Percentiles rank a stretch among this genome's conserved stretches.
Evolutionary conservation across 2,888 invertebrate genomes (phyloP).

Genomic region (Scaptomyza reducta): DNA sequence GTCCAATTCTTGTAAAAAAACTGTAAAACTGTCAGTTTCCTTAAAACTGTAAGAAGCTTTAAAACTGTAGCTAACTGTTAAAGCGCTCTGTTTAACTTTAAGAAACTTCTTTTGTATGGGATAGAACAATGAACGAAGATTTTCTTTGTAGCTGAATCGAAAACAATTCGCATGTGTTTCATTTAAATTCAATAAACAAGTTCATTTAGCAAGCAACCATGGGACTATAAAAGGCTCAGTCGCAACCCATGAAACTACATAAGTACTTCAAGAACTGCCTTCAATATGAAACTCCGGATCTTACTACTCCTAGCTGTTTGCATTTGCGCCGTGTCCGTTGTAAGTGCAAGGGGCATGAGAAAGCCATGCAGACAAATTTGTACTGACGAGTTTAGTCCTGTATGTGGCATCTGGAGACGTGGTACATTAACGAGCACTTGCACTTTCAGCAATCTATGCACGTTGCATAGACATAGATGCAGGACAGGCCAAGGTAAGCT

Average conservation of each 20-base stretch:
- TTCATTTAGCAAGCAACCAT: no score
- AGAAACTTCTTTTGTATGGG: background rate
- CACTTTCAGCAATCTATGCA: conserved; percentile 39
- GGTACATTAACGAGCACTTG: conserved; percentile 11
- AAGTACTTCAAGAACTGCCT: background rate
- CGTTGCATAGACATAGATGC: conserved; percentile 6
- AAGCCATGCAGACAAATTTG: background rate
- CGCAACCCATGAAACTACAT: background rate
- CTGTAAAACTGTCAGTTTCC: no score
- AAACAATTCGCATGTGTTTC: no score
- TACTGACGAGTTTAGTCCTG: background rate
- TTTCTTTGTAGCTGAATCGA: background rate
- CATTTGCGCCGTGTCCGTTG: background rate
- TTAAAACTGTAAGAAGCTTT: no score
- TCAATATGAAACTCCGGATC: conserved; percentile 31
- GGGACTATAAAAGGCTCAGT: conserved; percentile 37
- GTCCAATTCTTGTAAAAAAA: no score
- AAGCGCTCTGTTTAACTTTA: no score
- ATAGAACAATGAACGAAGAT: background rate
- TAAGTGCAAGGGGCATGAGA: no score
- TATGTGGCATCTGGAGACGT: conserved; percentile 25
- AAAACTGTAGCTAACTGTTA: background rate
- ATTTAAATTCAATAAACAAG: no score
- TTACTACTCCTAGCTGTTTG: background rate
- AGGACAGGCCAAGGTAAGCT: conserved; percentile 15